phyloP scores from a whole-genome alignment of 1,140 invertebrate species.

The Branchinecta lindahli region DNA sequence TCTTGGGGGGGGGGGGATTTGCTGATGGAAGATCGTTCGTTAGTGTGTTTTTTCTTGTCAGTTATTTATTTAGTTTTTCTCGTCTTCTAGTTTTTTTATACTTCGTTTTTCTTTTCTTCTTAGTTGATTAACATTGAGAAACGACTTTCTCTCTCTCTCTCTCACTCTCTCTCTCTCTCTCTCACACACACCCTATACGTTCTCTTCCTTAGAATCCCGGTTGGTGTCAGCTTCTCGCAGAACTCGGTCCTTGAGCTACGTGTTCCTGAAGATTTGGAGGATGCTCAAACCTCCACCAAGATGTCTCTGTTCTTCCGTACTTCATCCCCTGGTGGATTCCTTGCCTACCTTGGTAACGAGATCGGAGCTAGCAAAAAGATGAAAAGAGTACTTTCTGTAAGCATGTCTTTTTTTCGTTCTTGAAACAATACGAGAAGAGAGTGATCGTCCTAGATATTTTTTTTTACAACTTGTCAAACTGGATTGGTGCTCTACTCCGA shows the following conservation, averaged over 20 bases:
- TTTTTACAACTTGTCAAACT: not conserved
- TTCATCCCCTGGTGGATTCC: constrained; percentile 54
- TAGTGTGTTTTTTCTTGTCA: no score
- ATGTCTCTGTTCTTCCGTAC: constrained; percentile 77
- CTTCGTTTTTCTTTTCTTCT: no score
- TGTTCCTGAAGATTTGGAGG: constrained; percentile 61
- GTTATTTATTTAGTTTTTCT: no score
- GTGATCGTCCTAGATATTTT: not conserved
- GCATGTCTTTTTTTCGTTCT: not conserved
- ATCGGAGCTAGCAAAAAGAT: constrained; percentile 43
- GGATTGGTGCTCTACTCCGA: no score
- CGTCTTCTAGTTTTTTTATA: no score
- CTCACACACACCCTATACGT: no score
- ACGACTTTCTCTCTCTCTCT: no score
- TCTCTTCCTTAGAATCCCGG: constrained; percentile 36
- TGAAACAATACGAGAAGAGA: not conserved
- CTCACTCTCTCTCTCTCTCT: no score
- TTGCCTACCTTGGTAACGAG: constrained; percentile 79
- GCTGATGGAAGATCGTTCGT: no score
- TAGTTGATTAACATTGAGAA: no score
- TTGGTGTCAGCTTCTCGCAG: constrained; percentile 68
- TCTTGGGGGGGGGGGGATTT: no score
- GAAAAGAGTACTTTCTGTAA: constrained; percentile 45
- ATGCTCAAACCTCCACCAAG: constrained; percentile 66
- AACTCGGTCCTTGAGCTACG: constrained; percentile 67